Base-by-base conservation (phyloP, 2,888 invertebrate species). In the Drosophila suboccidentalis region DNA sequence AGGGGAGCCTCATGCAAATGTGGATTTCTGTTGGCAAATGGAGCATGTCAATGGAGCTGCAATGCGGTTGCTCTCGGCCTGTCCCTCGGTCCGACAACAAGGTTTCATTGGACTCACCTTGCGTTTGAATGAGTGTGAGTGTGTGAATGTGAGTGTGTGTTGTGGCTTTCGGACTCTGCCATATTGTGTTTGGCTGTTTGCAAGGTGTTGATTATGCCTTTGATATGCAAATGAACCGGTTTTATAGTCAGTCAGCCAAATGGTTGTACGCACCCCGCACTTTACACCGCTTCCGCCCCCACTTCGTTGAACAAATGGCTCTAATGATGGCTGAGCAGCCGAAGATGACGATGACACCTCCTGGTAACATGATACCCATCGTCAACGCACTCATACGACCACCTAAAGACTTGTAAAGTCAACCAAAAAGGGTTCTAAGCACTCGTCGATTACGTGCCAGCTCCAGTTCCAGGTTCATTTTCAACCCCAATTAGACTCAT, bases 201-300 rank as follows among this genome's bases (percentile, higher is more conserved):
- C 61, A 78, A 87, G 85, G 87, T 89, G 88, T 84, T 89, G 88
- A 89, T 89, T 89, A 87, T 85, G 84, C 81, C 84, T 89, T 89
- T 89, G 88, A 89, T 89, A 89, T 89, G 88, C 88, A 89, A 89
- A 89, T 89, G 79, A 86, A 85, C 86, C 71, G 84, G 84, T 86
- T 84, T 76, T 72, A 86, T 78, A 63, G 60, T 41, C 50, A 54
- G 49, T 38, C 57, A 44, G 29, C 29, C 53, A 44, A 53, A 53
- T 46, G 32, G 39, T 57, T 32, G 54, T 10, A 58, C 54, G 47
- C 54, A 44, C 22, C 32, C 54, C 26, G 34, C 13, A 26, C 47
- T 26, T 39, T 36, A 38, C 34, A 34, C 22, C 19, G 3, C 47
- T n/a, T 3, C 34, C 34, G 6, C 29, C 22, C 39, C n/a, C 60